Conservation (phyloP, 2,113 vertebrate genomes). For the Perca flavescens region DNA sequence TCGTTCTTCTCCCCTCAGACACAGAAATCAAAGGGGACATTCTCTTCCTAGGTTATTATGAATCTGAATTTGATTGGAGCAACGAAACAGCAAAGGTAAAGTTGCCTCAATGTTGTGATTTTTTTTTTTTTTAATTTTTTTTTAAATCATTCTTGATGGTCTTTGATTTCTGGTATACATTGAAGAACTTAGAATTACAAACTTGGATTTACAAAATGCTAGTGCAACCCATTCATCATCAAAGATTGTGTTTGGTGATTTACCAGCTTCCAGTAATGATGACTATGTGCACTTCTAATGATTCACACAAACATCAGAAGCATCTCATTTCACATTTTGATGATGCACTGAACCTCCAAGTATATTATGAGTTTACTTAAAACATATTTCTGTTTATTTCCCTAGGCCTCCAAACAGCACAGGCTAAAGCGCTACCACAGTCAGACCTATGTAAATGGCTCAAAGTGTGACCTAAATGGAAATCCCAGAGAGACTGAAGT, state of each 20-base stretch:
- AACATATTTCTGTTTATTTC: not conserved
- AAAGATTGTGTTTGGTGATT: not conserved
- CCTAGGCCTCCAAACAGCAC: conserved; percentile 93
- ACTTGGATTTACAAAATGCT: not conserved
- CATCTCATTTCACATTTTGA: not conserved
- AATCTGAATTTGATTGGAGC: conserved; percentile 93
- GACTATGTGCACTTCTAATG: not conserved
- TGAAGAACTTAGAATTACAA: not conserved
- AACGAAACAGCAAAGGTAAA: conserved; percentile 93
- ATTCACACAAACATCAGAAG: not conserved
- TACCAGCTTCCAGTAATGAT: not conserved
- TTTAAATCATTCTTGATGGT: not conserved
- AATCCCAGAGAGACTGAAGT: conserved; percentile 92
- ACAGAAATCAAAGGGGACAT: conserved; percentile 94
- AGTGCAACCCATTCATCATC: not conserved
- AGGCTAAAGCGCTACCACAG: conserved; percentile 94
- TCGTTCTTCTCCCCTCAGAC: conserved; percentile 81
- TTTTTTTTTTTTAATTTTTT: not conserved
- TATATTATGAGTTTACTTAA: not conserved
- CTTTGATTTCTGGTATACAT: not conserved
- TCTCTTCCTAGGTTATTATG: conserved; percentile 92
- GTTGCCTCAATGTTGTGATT: not conserved
- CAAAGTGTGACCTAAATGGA: conserved; percentile 94
- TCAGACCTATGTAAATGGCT: conserved; percentile 94
- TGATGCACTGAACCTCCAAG: not conserved